These are phyloP conservation scores for Threskiornis aethiopicus DNA, from an alignment of 2,797 vertebrate species.

Conservation along the genomic window DNA sequence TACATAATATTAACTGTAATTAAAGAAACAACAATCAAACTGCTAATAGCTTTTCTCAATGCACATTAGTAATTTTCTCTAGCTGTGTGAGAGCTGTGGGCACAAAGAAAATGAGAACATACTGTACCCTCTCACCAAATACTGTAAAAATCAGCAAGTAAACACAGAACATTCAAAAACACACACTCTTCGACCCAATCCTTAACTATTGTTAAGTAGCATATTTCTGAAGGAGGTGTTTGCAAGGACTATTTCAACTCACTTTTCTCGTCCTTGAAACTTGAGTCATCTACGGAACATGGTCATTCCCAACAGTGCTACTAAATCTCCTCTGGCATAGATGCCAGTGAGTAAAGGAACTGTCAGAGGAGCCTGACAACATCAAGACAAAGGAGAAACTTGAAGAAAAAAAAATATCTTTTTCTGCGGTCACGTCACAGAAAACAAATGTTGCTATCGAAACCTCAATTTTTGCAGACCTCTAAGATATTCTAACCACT, in stretches of 20 bases:
- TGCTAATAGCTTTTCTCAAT: not conserved
- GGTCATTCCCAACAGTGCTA: not conserved
- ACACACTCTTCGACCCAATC: not conserved
- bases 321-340: not conserved
- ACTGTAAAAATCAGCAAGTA: not conserved
- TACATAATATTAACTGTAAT: not conserved
- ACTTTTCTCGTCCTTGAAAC: not conserved
- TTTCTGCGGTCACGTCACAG: not conserved
- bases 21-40: not conserved
- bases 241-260: not conserved
- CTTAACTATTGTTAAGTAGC: not conserved
- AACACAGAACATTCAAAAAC: not conserved
- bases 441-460: not conserved
- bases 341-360: not conserved
- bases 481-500: not conserved
- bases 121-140: not conserved
- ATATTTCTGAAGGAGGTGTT: not conserved
- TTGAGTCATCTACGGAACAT: not conserved
- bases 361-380: not conserved
- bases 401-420: not conserved
- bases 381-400: not conserved
- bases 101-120: slow-evolving; percentile 14
- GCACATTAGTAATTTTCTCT: not conserved
- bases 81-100: not conserved
- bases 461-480: not conserved